These are phyloP conservation scores for Anthonomus grandis DNA, from an alignment of 1,140 invertebrate genomes.

Conservation along the genomic window DNA sequence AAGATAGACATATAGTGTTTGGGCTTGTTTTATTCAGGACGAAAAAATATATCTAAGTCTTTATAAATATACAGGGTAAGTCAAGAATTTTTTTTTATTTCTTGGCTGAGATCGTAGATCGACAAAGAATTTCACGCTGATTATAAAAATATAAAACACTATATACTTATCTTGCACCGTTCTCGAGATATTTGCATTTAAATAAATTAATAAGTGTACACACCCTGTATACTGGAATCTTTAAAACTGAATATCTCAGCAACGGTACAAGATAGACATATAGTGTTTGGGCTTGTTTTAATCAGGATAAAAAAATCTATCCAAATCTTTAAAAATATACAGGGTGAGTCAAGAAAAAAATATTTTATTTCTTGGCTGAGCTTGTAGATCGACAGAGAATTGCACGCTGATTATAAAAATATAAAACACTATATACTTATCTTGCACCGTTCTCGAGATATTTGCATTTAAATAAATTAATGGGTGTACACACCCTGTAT, in stretches of 20 bases:
- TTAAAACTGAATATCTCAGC: background rate
- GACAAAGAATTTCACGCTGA: background rate
- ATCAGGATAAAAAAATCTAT: background rate
- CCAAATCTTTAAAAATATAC: background rate
- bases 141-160: no score
- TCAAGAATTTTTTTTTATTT: no score
- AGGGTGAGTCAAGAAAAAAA: background rate
- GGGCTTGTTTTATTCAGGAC: no score
- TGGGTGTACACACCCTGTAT: background rate
- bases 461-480: no score
- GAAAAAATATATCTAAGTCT: no score
- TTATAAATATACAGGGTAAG: no score
- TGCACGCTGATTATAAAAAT: background rate
- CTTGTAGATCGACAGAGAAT: background rate
- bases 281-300: background rate
- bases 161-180: background rate
- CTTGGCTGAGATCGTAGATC: no score
- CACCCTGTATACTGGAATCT: background rate
- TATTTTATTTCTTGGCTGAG: slow-evolving; percentile 58
- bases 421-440: no score
- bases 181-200: background rate
- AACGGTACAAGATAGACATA: background rate
- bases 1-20: no score
- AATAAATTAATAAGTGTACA: background rate
- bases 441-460: no score